Evolutionary conservation across 2,113 vertebrate genomes (phyloP).

Genomic region (Tupaia tana): DNA sequence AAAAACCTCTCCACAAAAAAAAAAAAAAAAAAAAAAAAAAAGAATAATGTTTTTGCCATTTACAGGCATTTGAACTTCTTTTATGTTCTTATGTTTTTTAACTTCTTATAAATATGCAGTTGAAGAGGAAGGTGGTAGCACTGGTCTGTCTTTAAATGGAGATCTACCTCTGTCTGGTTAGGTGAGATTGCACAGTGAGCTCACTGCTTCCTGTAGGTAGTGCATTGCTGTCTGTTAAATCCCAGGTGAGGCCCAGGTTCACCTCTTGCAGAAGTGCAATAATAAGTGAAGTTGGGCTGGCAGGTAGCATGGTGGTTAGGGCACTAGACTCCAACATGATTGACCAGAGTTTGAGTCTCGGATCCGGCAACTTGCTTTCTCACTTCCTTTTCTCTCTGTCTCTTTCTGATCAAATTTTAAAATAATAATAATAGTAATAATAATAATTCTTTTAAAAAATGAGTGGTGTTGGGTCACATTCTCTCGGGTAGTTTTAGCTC

Average conservation of each 20-base stretch:
- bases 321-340: no score
- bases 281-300: background rate
- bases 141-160: background rate
- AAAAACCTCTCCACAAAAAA: no score
- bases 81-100: background rate
- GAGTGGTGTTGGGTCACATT: background rate
- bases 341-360: no score
- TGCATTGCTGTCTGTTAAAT: background rate
- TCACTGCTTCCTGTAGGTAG: background rate
- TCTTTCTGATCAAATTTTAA: no score
- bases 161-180: background rate
- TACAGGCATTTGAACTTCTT: background rate
- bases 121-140: background rate
- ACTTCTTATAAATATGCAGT: background rate
- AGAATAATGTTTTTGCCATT: background rate
- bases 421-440: no score
- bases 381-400: no score
- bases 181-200: background rate
- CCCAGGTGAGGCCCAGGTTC: background rate
- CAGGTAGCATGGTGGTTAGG: no score
- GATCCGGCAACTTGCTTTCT: no score
- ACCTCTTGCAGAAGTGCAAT: background rate
- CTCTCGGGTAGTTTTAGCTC: background rate
- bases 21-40: no score
- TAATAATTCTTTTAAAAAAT: background rate